Evolutionary conservation across 2,113 vertebrate species (phyloP).

Genomic region (Siniperca knerii): DNA sequence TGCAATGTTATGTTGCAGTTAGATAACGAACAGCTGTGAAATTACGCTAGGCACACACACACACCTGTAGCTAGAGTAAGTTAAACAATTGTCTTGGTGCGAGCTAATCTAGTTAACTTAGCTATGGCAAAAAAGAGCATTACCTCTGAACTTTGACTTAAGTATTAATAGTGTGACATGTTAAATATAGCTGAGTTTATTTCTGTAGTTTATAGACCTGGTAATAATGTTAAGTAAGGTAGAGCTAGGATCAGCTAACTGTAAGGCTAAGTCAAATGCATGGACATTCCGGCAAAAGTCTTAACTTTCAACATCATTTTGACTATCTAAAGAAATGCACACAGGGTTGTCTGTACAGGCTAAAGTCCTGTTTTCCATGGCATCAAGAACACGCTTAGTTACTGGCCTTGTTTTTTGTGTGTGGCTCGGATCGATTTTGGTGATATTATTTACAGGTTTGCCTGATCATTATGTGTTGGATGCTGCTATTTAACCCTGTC

Average conservation of each 20-base stretch:
- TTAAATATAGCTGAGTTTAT: neutral
- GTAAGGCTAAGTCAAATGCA: neutral
- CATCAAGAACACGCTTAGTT: too few species aligned
- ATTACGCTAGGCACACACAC: constrained; percentile 16
- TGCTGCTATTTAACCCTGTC: too few species aligned
- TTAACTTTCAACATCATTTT: too few species aligned
- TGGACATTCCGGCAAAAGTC: too few species aligned
- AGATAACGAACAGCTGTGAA: constrained; percentile 35
- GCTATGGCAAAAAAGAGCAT: neutral
- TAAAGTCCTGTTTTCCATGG: too few species aligned
- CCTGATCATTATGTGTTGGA: too few species aligned
- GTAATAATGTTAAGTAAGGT: neutral
- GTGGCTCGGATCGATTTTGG: too few species aligned
- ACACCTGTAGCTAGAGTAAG: constrained; percentile 69
- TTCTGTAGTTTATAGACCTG: neutral
- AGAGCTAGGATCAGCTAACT: neutral
- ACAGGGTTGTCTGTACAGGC: too few species aligned
- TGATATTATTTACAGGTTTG: too few species aligned
- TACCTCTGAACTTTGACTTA: neutral
- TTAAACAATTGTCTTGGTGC: constrained; percentile 46
- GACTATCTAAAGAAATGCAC: too few species aligned
- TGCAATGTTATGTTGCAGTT: neutral
- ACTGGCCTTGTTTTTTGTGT: too few species aligned
- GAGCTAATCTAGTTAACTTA: constrained; percentile 3
- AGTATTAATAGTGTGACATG: neutral